A percentile compares a stretch with the other conserved stretches of the same genome.
Evolutionary conservation across 2,113 vertebrate genomes (phyloP).

Genomic region (Lepidothrix coronata): DNA sequence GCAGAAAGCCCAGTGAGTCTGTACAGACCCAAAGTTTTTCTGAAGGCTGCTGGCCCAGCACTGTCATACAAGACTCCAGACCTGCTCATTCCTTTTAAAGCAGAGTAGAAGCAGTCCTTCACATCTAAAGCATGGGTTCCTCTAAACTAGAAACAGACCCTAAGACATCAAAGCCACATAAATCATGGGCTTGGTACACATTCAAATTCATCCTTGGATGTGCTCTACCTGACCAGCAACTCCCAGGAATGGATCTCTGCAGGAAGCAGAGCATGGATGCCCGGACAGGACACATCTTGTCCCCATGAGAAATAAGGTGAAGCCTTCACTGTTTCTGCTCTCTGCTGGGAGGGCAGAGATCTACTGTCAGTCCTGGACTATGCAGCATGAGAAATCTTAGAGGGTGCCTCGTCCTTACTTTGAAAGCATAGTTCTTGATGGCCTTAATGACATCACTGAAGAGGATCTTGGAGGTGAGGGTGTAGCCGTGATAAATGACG

Average conservation of each 20-base stretch:
- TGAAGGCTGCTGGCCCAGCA: background rate
- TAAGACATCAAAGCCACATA: background rate
- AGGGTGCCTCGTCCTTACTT: slow-evolving; percentile 71
- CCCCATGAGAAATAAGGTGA: background rate
- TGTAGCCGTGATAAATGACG: slow-evolving; percentile 93
- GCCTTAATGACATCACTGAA: slow-evolving; percentile 90
- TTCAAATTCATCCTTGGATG: background rate
- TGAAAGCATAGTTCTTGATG: slow-evolving; percentile 93
- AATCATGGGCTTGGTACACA: background rate
- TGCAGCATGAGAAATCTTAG: background rate
- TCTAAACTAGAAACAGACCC: background rate
- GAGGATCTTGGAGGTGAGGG: slow-evolving; percentile 94
- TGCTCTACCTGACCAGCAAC: background rate
- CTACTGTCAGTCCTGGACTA: background rate
- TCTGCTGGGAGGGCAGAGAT: background rate
- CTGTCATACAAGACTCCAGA: background rate
- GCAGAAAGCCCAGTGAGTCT: background rate
- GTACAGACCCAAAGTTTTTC: background rate
- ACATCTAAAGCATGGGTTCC: background rate
- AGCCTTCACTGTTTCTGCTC: background rate
- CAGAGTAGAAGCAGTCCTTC: background rate
- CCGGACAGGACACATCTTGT: background rate
- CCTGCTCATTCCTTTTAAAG: background rate
- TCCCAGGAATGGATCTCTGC: background rate
- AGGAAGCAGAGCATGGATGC: background rate